Base-by-base conservation (phyloP, 1,140 invertebrate genomes). In the Neoseiulus cucumeris region DNA sequence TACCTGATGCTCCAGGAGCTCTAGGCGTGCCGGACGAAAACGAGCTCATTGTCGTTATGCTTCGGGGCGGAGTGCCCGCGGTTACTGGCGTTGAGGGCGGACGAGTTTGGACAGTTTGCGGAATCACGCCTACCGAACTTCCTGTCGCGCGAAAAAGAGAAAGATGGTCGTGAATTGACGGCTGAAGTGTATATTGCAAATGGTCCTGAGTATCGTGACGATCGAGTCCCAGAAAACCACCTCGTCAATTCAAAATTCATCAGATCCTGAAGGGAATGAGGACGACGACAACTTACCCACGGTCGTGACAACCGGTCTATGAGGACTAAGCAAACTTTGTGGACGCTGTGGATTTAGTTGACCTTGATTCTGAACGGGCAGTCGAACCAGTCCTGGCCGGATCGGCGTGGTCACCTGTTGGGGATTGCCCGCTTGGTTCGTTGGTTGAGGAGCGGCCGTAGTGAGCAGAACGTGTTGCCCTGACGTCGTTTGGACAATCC, bases 401-500 rank as follows among this genome's bases (percentile, higher is more conserved):
- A 65, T 22, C 44, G 68, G 17, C 41, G 59, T 33, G 41, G 44
- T 29, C 44, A 68, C n/a, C 59, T 66, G 45, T 65, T 66, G 2
- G 64, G 69, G 20, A 64, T 42, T 2, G 55, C 44, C 28, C n/a
- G 66, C 45, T 33, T 44, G n/a, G 42, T 29, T 33, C 29, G 44
- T 5, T 67, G 71, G 44, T 45, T 71, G 69, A 44, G 74, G 70
- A 33, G 72, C 71, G 33, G 33, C 33, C 29, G 76, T 72, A 1
- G 82, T 82, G 7, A 84, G 73, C 33, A 85, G 77, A 51, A 85
- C 77, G 65, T 77, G 76, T 74, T 83, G 82, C 33, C 84, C 85
- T 20, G 81, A 79, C 39, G 83, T 79, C 7, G 84, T 85, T 72
- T 85, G 84, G 18, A 86, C 82, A 39, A 86, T 74, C 69, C 85